A percentile compares a stretch with the other conserved stretches of the same genome.
Conservation (phyloP, 2,888 invertebrate genomes). For the Sminthurinus aureus region DNA sequence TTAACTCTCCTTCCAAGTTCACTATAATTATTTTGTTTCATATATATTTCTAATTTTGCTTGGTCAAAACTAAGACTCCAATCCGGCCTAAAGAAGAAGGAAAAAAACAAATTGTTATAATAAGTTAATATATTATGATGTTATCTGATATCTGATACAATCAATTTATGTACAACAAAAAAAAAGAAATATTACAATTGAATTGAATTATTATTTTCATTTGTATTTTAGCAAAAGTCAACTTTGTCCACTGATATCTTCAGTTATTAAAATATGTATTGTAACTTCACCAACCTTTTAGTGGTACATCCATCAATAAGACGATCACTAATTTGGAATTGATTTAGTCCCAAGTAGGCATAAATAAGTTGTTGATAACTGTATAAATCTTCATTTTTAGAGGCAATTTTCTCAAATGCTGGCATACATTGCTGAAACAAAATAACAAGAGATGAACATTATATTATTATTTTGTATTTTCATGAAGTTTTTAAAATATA, state of each 20-base stretch:
- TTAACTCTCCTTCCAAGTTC: not conserved
- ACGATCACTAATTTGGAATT: slow-evolving; percentile 82
- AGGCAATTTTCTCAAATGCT: slow-evolving; percentile 85
- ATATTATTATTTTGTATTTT: too few relatives aligned
- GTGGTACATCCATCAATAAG: slow-evolving; percentile 75
- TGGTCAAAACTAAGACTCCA: slow-evolving; percentile 55
- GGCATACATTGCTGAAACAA: slow-evolving; percentile 74
- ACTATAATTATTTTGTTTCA: slow-evolving; percentile 12
- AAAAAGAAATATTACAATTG: not conserved
- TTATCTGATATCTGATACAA: too few relatives aligned
- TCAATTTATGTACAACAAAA: too few relatives aligned
- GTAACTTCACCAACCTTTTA: slow-evolving; percentile 63
- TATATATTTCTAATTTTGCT: slow-evolving; percentile 34
- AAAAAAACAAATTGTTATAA: too few relatives aligned
- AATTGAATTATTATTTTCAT: too few relatives aligned
- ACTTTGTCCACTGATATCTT: too few relatives aligned
- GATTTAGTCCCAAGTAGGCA: slow-evolving; percentile 85
- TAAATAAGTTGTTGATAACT: slow-evolving; percentile 77
- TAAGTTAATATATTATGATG: too few relatives aligned
- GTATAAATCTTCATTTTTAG: slow-evolving; percentile 63
- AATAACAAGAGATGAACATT: too few relatives aligned
- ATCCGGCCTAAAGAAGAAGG: slow-evolving; percentile 63
- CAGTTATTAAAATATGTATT: too few relatives aligned
- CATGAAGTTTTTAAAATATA: too few relatives aligned
- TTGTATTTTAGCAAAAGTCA: too few relatives aligned